phyloP scores from a whole-genome alignment of 2,888 invertebrate species.

The Lypha dubia region DNA sequence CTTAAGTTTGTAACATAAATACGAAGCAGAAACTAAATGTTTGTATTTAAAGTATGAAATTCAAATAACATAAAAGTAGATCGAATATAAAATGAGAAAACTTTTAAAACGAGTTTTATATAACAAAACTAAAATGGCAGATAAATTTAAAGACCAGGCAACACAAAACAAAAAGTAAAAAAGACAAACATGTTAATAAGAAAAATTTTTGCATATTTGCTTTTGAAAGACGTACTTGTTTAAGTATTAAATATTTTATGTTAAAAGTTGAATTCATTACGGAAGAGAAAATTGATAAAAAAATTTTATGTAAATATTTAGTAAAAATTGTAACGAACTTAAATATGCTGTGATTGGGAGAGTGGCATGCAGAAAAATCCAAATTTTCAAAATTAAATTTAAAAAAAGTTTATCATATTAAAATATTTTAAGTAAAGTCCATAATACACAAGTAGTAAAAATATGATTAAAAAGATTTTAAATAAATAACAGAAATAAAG shows the following conservation, averaged over 20 bases:
- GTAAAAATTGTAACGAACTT: background rate
- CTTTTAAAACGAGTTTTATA: conserved; percentile 56
- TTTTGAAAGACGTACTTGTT: background rate
- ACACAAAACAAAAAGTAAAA: too few relatives aligned
- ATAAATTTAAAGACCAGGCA: background rate
- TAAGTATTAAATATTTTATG: conserved; percentile 22
- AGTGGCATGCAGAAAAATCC: background rate
- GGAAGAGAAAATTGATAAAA: conserved; percentile 37
- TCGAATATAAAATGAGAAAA: conserved; percentile 52
- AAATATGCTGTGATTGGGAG: background rate
- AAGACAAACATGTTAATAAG: background rate
- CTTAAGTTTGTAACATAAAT: conserved; percentile 10
- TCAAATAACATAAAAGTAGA: conserved; percentile 16
- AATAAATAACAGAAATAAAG: too few relatives aligned
- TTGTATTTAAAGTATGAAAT: conserved; percentile 44
- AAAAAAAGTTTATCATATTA: too few relatives aligned
- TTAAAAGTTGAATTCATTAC: conserved; percentile 57
- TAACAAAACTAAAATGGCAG: conserved; percentile 3
- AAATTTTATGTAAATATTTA: conserved; percentile 22
- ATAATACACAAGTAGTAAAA: too few relatives aligned
- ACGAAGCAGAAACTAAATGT: conserved; percentile 51
- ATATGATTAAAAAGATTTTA: too few relatives aligned
- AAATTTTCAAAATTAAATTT: too few relatives aligned
- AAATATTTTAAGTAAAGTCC: too few relatives aligned
- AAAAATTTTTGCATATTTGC: background rate